Evolutionary conservation across 37 sponge, comb jelly and placozoan genomes (phyloP).

Genomic region (Oscarella lobularis): DNA sequence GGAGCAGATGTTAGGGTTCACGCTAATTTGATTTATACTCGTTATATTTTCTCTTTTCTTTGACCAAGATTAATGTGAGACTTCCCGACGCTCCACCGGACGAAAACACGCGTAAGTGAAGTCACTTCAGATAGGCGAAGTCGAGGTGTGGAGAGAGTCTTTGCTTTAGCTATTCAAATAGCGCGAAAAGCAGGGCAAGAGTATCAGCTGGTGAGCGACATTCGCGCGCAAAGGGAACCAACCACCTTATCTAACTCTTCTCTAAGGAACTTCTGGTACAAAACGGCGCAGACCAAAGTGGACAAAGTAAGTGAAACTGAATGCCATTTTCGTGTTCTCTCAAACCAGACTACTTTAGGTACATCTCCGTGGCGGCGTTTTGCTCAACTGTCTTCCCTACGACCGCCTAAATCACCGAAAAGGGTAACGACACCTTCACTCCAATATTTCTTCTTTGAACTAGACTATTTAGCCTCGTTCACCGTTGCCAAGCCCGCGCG

Average conservation of each 20-base stretch:
- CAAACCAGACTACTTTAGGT: too few relatives aligned
- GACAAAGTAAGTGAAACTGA: background rate
- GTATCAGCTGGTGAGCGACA: background rate
- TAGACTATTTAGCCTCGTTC: too few relatives aligned
- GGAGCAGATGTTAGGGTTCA: conserved; percentile 52
- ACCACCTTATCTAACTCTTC: background rate
- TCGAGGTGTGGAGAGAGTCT: too few relatives aligned
- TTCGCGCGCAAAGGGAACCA: background rate
- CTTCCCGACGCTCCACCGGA: background rate
- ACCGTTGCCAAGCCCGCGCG: too few relatives aligned
- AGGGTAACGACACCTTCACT: too few relatives aligned
- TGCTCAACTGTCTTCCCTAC: too few relatives aligned
- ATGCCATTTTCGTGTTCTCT: too few relatives aligned
- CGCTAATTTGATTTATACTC: background rate
- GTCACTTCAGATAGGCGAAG: too few relatives aligned
- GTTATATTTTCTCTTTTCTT: background rate
- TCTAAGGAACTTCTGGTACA: conserved; percentile 56
- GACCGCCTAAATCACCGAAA: too few relatives aligned
- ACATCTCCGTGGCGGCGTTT: too few relatives aligned
- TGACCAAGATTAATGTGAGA: background rate
- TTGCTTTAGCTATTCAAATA: background rate
- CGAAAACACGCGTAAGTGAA: background rate
- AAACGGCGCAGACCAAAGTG: conserved; percentile 40
- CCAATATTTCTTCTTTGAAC: too few relatives aligned
- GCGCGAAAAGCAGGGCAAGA: background rate